Percentiles rank a stretch among this genome's conserved stretches.
phyloP scores from a whole-genome alignment of 1,140 invertebrate genomes.

The Nebria ingens region DNA sequence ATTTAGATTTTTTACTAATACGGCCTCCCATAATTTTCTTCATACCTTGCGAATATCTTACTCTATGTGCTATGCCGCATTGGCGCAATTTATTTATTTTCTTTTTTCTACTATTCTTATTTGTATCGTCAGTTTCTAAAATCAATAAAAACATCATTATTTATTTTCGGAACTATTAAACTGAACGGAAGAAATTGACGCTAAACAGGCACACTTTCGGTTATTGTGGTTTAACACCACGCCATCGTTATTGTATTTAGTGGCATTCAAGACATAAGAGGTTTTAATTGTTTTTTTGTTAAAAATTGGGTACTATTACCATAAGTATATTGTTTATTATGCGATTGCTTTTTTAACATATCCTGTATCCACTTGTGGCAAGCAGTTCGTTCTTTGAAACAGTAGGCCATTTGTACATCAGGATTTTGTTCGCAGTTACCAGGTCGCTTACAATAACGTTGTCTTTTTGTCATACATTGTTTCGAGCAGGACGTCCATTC shows the following conservation, averaged over 20 bases:
- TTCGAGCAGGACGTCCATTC: constrained; percentile 36
- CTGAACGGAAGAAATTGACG: too few species aligned
- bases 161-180: too few species aligned
- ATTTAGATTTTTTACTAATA: constrained; percentile 62
- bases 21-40: constrained; percentile 77
- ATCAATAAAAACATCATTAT: background rate
- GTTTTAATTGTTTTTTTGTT: too few species aligned
- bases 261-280: too few species aligned
- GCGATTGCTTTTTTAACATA: constrained; percentile 19
- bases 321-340: background rate
- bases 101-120: constrained; percentile 22
- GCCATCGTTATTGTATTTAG: too few species aligned
- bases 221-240: too few species aligned
- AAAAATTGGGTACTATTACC: background rate
- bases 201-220: too few species aligned
- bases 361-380: constrained; percentile 64
- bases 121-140: constrained; percentile 15
- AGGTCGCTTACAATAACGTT: constrained; percentile 59
- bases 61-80: constrained; percentile 11
- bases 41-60: constrained; percentile 33
- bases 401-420: constrained; percentile 72
- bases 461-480: constrained; percentile 35
- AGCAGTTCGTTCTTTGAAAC: constrained; percentile 66
- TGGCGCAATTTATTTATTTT: constrained; percentile 10
- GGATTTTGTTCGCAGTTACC: constrained; percentile 59